Base-by-base conservation (phyloP, 2,888 invertebrate genomes). In the Drosophila meridiana region DNA sequence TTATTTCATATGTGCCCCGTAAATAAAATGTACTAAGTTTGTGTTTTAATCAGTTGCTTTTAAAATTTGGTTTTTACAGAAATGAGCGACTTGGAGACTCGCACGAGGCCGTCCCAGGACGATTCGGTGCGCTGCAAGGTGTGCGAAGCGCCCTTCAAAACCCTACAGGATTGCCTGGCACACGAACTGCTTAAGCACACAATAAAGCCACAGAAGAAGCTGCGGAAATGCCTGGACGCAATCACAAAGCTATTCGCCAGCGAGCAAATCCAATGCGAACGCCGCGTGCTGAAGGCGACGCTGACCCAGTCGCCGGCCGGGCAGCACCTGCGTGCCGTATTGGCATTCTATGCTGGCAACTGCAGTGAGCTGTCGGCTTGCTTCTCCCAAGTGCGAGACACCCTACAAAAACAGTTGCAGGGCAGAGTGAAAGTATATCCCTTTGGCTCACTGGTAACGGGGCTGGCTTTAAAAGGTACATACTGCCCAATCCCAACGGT, bases 381-480 rank as follows among this genome's bases (percentile, higher is more conserved):
- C 20, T 92, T 77, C 57, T 53, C 57, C 0, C 82, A 86, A 0
- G 84, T 92, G 11, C 72, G 85, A 11, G 66, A 60, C 0, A 86
- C 80, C 53, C 60, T 92, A 4, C 66, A 86, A n/a, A 81, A 57
- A 9, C 88, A 89, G 84, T 78, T 93, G 80, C 56, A 80, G 65
- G 85, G 85, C 0, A 36, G 50, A 7, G 79, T 90, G 2, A 73
- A 82, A 47, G 93, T 94, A 4, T 91, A 94, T 70, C 95, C 95
- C 4, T 97, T 96, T 93, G 97, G 97, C 4, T 97, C 97, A 0
- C 95, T 96, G 42, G 94, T 95, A 2, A 96, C 95, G 1, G 96
- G 96, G 4, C 93, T 97, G 58, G 95, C 95, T 55, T 95, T 96
- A 68, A 95, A 94, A 89, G 92, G 94, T 81, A 73, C 78, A 86